phyloP scores from a whole-genome alignment of 2,888 invertebrate genomes.

The Lasioglossum villosulum region DNA sequence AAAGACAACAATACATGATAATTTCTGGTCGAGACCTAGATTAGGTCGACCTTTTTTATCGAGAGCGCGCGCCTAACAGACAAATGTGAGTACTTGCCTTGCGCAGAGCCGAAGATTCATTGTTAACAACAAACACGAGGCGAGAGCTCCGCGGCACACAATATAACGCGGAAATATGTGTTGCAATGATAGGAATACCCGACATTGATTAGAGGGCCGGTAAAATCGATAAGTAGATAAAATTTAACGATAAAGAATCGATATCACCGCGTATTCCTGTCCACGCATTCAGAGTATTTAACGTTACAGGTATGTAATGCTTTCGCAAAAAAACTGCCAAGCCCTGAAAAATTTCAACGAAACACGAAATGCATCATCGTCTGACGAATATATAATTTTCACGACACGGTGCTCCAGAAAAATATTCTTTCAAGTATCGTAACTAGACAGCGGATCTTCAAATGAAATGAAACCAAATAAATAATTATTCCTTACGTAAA shows the following conservation, averaged over 20 bases:
- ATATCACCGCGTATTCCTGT: constrained; percentile 16
- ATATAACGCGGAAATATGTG: background rate
- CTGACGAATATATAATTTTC: background rate
- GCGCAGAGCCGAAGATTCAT: background rate
- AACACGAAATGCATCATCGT: background rate
- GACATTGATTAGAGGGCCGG: constrained; percentile 18
- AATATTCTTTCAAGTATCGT: background rate
- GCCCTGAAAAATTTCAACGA: background rate
- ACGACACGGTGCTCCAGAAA: background rate
- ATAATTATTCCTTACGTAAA: too few species aligned
- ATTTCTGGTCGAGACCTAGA: background rate
- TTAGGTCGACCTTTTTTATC: background rate
- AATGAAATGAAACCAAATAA: too few species aligned
- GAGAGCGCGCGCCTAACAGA: background rate
- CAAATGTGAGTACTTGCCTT: background rate
- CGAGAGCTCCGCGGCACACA: background rate
- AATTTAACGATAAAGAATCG: constrained; percentile 32
- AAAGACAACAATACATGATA: background rate
- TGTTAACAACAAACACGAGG: background rate
- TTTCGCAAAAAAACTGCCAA: background rate
- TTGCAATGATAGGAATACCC: background rate
- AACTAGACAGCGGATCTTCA: background rate
- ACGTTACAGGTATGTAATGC: background rate
- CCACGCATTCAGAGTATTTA: background rate
- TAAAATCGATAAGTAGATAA: constrained; percentile 29